A percentile compares a stretch with the other conserved stretches of the same genome.
phyloP scores from a whole-genome alignment of 2,113 vertebrate genomes.

The Antechinus flavipes region DNA sequence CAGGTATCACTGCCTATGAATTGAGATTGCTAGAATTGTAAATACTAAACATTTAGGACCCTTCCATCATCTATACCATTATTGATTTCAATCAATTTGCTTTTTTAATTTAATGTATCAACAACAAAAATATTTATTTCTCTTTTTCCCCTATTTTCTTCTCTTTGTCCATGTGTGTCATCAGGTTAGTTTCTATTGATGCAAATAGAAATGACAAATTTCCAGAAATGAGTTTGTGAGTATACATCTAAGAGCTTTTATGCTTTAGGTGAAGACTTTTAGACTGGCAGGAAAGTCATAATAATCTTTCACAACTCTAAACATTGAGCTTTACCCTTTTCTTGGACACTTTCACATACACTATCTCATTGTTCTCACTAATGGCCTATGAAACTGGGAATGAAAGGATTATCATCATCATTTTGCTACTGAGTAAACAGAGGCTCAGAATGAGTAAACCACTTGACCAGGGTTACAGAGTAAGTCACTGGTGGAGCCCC shows the following conservation, averaged over 20 bases:
- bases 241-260: slow-evolving; percentile 20
- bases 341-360: background rate
- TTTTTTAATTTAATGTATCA: background rate
- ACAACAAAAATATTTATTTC: background rate
- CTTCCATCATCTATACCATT: background rate
- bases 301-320: background rate
- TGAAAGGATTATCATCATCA: background rate
- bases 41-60: slow-evolving; percentile 39
- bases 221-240: slow-evolving; percentile 69
- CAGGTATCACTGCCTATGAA: background rate
- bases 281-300: background rate
- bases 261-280: background rate
- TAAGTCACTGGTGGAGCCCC: background rate
- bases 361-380: background rate
- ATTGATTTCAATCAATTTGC: background rate
- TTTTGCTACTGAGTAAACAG: background rate
- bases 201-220: slow-evolving; percentile 60
- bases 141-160: background rate
- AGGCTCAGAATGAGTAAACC: background rate
- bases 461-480: background rate
- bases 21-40: slow-evolving; percentile 34
- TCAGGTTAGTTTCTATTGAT: slow-evolving; percentile 61
- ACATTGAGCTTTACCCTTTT: background rate
- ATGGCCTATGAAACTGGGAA: background rate
- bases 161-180: background rate